Evolutionary conservation across 37 sponge, comb jelly and placozoan genomes (phyloP).

Genomic region (Theonella swinhoei): DNA sequence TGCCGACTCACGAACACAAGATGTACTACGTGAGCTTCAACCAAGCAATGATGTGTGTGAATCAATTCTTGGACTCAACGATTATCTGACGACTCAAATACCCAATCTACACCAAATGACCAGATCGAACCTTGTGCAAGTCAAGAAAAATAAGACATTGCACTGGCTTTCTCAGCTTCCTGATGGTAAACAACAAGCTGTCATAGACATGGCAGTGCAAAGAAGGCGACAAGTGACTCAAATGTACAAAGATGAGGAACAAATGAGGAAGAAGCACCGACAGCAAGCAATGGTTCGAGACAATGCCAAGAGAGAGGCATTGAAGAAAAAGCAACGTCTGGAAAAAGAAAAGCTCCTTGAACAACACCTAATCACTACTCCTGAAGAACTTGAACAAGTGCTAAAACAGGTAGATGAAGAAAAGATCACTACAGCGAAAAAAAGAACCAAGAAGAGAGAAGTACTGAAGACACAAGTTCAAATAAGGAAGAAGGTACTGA

Average conservation of each 20-base stretch:
- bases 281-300: not conserved
- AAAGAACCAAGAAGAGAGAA: not conserved
- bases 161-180: constrained; percentile 28
- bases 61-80: constrained; percentile 52
- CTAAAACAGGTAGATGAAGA: constrained; percentile 1
- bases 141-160: constrained; percentile 58
- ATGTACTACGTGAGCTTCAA: constrained; percentile 15
- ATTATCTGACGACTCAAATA: constrained; percentile 27
- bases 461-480: constrained; percentile 33
- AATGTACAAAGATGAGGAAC: not conserved
- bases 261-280: not conserved
- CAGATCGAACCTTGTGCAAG: constrained; percentile 30
- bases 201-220: constrained; percentile 7
- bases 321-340: not conserved
- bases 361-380: constrained; percentile 19
- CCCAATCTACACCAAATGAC: constrained; percentile 42
- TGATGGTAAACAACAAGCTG: not conserved
- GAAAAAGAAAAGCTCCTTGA: constrained; percentile 19
- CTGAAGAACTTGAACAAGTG: constrained; percentile 13
- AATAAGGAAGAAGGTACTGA: constrained; percentile 21
- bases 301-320: constrained; percentile 9
- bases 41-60: constrained; percentile 64
- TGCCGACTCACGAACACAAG: not conserved
- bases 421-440: not conserved
- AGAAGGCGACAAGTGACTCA: constrained; percentile 7